Percentiles rank a stretch among this genome's conserved stretches.
Conservation (phyloP, 2,113 vertebrate genomes). For the Pitta sordida region DNA sequence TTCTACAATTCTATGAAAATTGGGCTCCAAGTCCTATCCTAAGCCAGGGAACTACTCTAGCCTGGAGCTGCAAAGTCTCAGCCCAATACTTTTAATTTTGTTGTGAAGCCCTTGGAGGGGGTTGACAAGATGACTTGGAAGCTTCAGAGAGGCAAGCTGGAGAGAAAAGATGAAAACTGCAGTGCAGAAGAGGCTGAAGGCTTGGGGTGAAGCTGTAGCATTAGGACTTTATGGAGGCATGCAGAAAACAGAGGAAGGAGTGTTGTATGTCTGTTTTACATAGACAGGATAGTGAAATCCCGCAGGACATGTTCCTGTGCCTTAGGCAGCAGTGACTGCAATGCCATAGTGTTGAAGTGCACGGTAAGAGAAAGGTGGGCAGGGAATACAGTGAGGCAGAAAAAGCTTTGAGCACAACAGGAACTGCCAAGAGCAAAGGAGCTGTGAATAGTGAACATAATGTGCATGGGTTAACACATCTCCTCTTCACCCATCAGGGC, state of each 20-base stretch:
- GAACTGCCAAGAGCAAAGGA: background rate
- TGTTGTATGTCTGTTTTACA: background rate
- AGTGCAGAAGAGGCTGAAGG: background rate
- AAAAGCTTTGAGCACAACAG: background rate
- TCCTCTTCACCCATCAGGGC: conserved; percentile 67
- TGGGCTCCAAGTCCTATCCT: background rate
- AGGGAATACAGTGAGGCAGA: background rate
- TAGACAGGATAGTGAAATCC: background rate
- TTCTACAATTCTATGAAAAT: background rate
- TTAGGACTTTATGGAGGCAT: background rate
- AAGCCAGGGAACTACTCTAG: background rate
- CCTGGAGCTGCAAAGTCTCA: background rate
- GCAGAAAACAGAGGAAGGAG: background rate
- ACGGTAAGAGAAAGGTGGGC: background rate
- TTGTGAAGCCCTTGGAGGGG: background rate
- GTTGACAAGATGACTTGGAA: background rate
- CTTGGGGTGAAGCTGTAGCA: background rate
- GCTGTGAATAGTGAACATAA: fast-evolving
- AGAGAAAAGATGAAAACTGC: background rate
- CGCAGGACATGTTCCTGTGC: background rate
- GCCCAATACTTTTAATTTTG: background rate
- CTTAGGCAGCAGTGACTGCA: background rate
- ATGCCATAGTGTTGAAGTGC: fast-evolving
- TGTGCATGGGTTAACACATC: fast-evolving
- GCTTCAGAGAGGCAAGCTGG: background rate